Conservation (phyloP, 1,140 invertebrate genomes). For the Druon quercuslanigerum region DNA sequence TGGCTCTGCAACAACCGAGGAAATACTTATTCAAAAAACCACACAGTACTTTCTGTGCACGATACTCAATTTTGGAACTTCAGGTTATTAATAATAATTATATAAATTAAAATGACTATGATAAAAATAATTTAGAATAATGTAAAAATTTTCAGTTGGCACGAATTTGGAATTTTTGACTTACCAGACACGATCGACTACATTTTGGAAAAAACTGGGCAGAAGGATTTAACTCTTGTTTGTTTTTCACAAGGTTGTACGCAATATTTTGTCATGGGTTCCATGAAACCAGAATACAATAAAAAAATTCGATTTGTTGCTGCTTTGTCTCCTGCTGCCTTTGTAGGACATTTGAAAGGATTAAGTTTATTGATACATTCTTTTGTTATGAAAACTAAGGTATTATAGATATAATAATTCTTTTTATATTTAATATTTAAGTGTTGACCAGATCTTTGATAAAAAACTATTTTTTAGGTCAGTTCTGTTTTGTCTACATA, state of each 20-base stretch:
- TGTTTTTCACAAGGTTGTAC: slow-evolving; percentile 81
- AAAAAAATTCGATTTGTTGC: slow-evolving; percentile 75
- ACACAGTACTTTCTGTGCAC: slow-evolving; percentile 41
- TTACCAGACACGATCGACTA: slow-evolving; percentile 83
- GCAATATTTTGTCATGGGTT: slow-evolving; percentile 76
- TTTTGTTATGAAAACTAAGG: no score
- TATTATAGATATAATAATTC: no score
- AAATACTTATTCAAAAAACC: slow-evolving; percentile 78
- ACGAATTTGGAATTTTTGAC: slow-evolving; percentile 84
- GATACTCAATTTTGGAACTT: no score
- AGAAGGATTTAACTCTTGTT: slow-evolving; percentile 78
- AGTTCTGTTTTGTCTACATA: no score
- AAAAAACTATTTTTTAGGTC: no score
- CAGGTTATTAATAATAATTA: no score
- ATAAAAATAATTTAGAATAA: no score
- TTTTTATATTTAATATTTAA: no score
- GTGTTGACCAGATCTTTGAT: no score
- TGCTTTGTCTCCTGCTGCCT: slow-evolving; percentile 79
- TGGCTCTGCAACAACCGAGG: slow-evolving; percentile 84
- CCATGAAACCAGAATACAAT: slow-evolving; percentile 78
- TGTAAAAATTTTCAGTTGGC: slow-evolving; percentile 58
- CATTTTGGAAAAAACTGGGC: slow-evolving; percentile 77
- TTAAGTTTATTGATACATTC: no score
- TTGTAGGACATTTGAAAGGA: slow-evolving; percentile 64
- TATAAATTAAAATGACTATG: no score